Evolutionary conservation across 1,140 invertebrate species (phyloP).

Genomic region (Cyclargus thomasi): DNA sequence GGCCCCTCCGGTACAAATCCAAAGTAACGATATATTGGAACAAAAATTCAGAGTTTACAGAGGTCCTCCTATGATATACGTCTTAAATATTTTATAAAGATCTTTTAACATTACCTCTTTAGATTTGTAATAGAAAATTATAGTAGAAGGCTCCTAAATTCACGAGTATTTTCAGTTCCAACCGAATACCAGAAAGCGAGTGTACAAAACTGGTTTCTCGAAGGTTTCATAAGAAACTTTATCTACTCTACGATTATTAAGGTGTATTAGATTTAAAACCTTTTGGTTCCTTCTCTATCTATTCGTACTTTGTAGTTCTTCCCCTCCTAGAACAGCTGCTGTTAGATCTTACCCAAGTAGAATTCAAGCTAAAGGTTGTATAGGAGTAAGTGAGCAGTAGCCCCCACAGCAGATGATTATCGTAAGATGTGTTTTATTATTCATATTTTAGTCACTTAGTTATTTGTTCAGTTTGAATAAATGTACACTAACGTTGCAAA

Average conservation of each 20-base stretch:
- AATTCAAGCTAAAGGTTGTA: constrained; percentile 45
- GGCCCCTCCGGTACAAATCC: constrained; percentile 63
- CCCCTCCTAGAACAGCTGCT: constrained; percentile 13
- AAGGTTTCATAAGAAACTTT: background rate
- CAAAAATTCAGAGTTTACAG: constrained; percentile 52
- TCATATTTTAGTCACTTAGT: constrained; percentile 70
- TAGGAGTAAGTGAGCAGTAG: constrained; percentile 42
- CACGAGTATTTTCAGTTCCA: constrained; percentile 15
- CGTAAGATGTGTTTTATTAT: constrained; percentile 61
- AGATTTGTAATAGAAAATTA: constrained; percentile 65
- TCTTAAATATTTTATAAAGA: constrained; percentile 60
- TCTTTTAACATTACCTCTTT: constrained; percentile 61
- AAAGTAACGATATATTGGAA: constrained; percentile 56
- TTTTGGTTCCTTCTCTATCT: background rate
- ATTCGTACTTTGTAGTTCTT: constrained; percentile 5
- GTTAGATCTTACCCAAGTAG: constrained; percentile 15
- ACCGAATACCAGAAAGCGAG: background rate
- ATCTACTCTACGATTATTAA: background rate
- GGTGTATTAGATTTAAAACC: constrained; percentile 10
- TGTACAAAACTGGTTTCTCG: constrained; percentile 3
- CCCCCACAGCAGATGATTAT: constrained; percentile 41
- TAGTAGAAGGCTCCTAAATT: constrained; percentile 45
- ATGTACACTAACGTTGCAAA: constrained; percentile 69
- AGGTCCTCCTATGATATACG: constrained; percentile 49
- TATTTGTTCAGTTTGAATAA: constrained; percentile 69